These are phyloP conservation scores for Phaonia tiefii DNA, from an alignment of 2,888 invertebrate species.

Conservation along the genomic window DNA sequence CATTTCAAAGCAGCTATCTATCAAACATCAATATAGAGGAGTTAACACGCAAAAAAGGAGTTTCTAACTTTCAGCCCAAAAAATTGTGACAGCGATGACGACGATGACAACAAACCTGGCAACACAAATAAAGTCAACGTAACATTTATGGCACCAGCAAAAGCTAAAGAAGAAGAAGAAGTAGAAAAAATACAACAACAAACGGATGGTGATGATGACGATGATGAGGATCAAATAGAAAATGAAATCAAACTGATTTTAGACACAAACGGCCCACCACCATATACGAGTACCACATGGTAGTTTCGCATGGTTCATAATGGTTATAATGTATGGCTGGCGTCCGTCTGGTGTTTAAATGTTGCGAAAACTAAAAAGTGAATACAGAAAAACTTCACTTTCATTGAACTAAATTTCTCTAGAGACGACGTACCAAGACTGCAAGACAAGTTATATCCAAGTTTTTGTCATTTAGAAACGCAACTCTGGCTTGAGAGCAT, in stretches of 20 bases:
- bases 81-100: background rate
- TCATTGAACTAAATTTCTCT: slow-evolving; percentile 47
- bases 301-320: too few species aligned
- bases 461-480: slow-evolving; percentile 36
- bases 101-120: slow-evolving; percentile 11
- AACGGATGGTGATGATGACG: background rate
- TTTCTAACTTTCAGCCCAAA: slow-evolving; percentile 49
- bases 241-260: slow-evolving; percentile 37
- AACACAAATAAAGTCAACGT: slow-evolving; percentile 40
- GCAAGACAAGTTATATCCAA: slow-evolving; percentile 26
- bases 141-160: slow-evolving; percentile 50
- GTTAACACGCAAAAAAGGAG: slow-evolving; percentile 56
- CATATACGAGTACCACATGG: background rate
- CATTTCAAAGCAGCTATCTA: slow-evolving; percentile 31
- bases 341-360: background rate
- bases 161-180: background rate
- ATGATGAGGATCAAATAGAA: slow-evolving; percentile 16
- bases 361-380: slow-evolving; percentile 25
- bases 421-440: slow-evolving; percentile 19
- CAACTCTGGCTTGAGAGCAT: background rate
- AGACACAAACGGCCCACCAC: slow-evolving; percentile 3
- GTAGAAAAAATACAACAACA: too few species aligned
- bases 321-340: slow-evolving; percentile 17
- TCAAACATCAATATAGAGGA: slow-evolving; percentile 54
- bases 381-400: slow-evolving; percentile 40